phyloP scores from a whole-genome alignment of 2,113 vertebrate species.

The Seriola aureovittata region DNA sequence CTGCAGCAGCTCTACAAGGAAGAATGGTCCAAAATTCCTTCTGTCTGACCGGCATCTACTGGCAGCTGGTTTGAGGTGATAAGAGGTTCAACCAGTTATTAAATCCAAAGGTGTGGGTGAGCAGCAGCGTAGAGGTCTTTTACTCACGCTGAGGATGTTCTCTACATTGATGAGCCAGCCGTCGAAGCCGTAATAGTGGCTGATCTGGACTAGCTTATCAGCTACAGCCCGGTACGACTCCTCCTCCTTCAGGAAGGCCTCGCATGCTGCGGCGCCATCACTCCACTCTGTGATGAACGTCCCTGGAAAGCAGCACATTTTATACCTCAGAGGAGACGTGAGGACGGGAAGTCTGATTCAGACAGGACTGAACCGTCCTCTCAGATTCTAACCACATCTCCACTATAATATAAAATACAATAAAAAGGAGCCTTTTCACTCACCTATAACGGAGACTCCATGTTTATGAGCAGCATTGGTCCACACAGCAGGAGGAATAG shows the following conservation, averaged over 20 bases:
- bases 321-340: neutral
- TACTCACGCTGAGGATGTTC: conserved; percentile 91
- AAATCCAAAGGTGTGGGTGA: neutral
- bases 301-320: conserved; percentile 79
- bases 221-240: conserved; percentile 84
- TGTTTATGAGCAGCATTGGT: conserved; percentile 93
- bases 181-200: conserved; percentile 88
- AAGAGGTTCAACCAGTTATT: too few species aligned
- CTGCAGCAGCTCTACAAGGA: too few species aligned
- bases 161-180: conserved; percentile 98
- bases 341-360: neutral
- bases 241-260: conserved; percentile 88
- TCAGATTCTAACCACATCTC: neutral
- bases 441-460: conserved; percentile 91
- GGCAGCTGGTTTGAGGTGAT: too few species aligned
- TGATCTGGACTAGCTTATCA: conserved; percentile 89
- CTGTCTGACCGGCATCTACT: too few species aligned
- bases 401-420: too few species aligned
- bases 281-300: conserved; percentile 97
- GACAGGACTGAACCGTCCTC: neutral
- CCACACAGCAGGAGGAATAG: conserved; percentile 93
- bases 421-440: neutral
- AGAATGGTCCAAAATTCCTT: too few species aligned
- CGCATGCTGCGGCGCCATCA: conserved; percentile 84
- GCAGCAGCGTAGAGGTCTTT: accelerated